A percentile compares a stretch with the other conserved stretches of the same genome.
These are phyloP conservation scores for Ciona savignyi DNA, from an alignment of 23 tunicate species.

Conservation along the genomic window DNA sequence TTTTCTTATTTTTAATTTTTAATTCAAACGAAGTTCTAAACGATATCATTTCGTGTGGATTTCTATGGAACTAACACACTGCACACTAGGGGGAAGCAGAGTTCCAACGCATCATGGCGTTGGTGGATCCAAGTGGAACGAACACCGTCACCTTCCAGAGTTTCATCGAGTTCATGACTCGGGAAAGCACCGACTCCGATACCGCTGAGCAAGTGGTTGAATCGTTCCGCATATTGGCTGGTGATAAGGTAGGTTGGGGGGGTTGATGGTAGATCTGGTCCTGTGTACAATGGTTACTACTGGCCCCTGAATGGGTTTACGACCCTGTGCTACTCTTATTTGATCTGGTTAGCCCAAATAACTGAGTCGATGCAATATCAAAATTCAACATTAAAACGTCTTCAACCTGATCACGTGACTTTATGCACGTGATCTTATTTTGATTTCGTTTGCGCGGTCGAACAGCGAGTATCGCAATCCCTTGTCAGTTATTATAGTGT, in stretches of 20 bases:
- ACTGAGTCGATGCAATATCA: too few species aligned
- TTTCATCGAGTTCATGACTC: constrained; percentile 98
- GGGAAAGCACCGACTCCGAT: constrained; percentile 99
- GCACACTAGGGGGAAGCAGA: constrained; percentile 94
- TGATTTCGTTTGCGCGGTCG: constrained; percentile 90
- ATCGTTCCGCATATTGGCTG: constrained; percentile 98
- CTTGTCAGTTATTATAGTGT: too few species aligned
- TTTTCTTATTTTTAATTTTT: too few species aligned
- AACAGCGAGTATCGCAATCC: constrained; percentile 84
- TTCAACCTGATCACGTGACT: too few species aligned
- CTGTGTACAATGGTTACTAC: too few species aligned
- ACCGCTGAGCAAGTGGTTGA: constrained; percentile 98
- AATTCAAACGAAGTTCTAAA: too few species aligned
- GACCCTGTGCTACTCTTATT: too few species aligned
- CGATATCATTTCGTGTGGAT: not conserved
- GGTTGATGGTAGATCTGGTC: too few species aligned
- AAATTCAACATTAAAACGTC: too few species aligned
- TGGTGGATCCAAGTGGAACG: constrained; percentile 98
- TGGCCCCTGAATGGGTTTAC: too few species aligned
- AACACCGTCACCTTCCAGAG: constrained; percentile 95
- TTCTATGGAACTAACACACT: not conserved
- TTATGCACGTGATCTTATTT: too few species aligned
- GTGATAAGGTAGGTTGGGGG: constrained; percentile 96
- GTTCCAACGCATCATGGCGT: constrained; percentile 98
- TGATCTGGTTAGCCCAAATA: too few species aligned